Base-by-base conservation (phyloP, 2,888 invertebrate species). In the Napeogenes inachia region DNA sequence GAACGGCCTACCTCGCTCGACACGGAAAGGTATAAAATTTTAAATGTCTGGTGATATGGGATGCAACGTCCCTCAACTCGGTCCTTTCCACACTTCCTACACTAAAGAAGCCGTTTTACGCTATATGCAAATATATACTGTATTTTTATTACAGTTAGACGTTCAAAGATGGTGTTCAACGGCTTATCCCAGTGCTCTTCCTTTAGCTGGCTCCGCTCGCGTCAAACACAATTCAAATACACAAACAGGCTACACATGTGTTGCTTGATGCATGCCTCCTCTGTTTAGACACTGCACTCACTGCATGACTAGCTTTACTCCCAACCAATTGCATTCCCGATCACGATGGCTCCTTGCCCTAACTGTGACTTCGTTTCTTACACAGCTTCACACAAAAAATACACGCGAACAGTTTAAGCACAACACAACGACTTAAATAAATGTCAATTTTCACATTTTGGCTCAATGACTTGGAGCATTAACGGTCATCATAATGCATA, bases 1-100 rank as follows among this genome's bases (percentile, higher is more conserved):
- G 84, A 84, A 87, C 88, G 87, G 89, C 89, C 89, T 84, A 82
- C 86, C 88, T 89, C 89, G 89, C 87, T 89, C 89, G 84, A 84
- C 88, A 87, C 87, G 89, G 89, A 90, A 89, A 90, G 89, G 89
- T 90, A 90, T 90, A 90, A 90, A 90, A 90, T 90, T 87, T 77
- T 76, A 84, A 86, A 81, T 82, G 89, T 87, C 88, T 88, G 89
- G 89, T 90, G 89, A 90, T 90, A 90, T 90, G 89, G 89, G 89
- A 90, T 90, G 89, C 89, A 81, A 84, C 75, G 81, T 85, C 83
- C 87, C 84, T 85, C 78, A 78, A 78, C 78, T 86, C 83, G 74
- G 70, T 82, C 87, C 87, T 77, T 76, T 87, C 84, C 75, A 82
- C 79, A 82, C 79, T 72, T 84, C 83, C 84, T 71, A 76, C 79